phyloP scores from a whole-genome alignment of 2,113 vertebrate species.

The Cranoglanis bouderius region DNA sequence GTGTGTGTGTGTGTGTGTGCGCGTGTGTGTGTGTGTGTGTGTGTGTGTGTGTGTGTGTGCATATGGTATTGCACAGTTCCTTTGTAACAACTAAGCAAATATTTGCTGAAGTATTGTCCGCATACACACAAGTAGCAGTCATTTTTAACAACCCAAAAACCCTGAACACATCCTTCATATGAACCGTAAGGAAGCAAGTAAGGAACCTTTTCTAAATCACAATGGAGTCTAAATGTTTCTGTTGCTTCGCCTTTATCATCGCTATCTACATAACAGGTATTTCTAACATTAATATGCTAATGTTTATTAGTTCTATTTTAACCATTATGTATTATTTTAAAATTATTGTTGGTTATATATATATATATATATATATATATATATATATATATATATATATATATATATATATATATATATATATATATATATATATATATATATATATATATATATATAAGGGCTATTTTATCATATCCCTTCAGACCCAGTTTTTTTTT shows the following conservation, averaged over 20 bases:
- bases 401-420: conserved; percentile 2
- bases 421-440: not conserved
- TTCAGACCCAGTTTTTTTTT: not conserved
- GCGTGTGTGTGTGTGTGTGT: not conserved
- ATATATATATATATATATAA: not conserved
- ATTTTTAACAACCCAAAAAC: not conserved
- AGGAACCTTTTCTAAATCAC: not conserved
- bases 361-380: conserved; percentile 2
- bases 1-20: not conserved
- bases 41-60: not conserved
- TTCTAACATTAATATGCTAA: conserved; percentile 9
- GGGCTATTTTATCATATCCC: not conserved
- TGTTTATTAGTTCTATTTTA: not conserved
- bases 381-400: not conserved
- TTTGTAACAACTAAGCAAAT: conserved; percentile 53
- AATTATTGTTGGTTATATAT: not conserved
- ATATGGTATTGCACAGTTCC: conserved; percentile 3
- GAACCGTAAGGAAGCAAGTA: not conserved
- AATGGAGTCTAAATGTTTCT: conserved; percentile 38
- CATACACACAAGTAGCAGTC: conserved; percentile 20
- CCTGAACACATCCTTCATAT: not conserved
- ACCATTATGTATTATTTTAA: not conserved
- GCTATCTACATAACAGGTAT: conserved; percentile 33
- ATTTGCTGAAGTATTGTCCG: conserved; percentile 51
- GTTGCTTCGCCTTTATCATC: not conserved